Evolutionary conservation across 2,113 vertebrate genomes (phyloP).

Genomic region (Scopus umbretta): DNA sequence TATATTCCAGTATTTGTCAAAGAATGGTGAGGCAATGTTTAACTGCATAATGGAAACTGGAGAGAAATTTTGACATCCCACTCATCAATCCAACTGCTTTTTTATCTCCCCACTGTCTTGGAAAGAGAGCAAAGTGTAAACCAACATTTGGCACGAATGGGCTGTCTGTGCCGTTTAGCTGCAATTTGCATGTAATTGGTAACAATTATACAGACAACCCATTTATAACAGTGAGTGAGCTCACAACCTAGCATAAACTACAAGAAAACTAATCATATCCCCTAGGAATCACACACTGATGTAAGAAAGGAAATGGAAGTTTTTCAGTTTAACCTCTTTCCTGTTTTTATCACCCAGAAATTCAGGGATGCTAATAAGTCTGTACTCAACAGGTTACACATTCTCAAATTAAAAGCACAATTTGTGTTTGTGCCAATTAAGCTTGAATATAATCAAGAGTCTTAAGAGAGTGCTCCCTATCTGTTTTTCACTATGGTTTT

Average conservation of each 20-base stretch:
- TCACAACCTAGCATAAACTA: constrained; percentile 21
- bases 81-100: constrained; percentile 54
- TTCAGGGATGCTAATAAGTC: neutral
- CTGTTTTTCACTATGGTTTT: neutral
- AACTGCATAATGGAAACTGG: constrained; percentile 62
- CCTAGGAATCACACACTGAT: neutral
- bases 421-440: neutral
- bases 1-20: constrained; percentile 33
- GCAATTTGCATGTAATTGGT: constrained; percentile 58
- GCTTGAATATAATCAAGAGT: neutral
- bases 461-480: neutral
- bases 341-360: neutral
- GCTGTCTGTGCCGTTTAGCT: constrained; percentile 51
- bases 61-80: constrained; percentile 51
- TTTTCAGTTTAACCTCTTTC: neutral
- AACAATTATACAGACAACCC: constrained; percentile 59
- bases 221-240: constrained; percentile 43
- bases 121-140: constrained; percentile 69
- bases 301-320: neutral
- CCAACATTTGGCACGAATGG: constrained; percentile 58
- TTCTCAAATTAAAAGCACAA: neutral
- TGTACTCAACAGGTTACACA: neutral
- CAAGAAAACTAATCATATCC: neutral
- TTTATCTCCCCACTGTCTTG: constrained; percentile 66
- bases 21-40: constrained; percentile 56